Evolutionary conservation across 2,888 invertebrate genomes (phyloP), one percentile per base, ranked within the genome.

Genomic region (Acheta domesticus): DNA sequence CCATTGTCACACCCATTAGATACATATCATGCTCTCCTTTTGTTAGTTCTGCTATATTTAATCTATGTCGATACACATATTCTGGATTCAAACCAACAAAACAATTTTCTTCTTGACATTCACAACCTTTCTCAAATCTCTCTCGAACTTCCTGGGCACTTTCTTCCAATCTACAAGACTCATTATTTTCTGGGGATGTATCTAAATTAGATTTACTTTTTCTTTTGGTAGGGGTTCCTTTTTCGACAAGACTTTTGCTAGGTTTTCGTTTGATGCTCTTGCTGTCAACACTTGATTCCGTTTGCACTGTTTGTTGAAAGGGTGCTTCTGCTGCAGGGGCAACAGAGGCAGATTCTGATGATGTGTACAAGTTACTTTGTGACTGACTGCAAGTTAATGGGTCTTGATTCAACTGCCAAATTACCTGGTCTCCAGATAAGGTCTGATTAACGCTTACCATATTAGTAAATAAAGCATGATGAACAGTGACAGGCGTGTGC

Each of bases 11-110:
- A n/a, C 94, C 94, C 94, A 94, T 94, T 84, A 94, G 87, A 85
- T 94, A 94, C 94, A 94, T 94, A 86, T 94, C 94, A 86, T 94
- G 94, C 86, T 94, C 94, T 80, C 92, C 93, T 87, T 94, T 93
- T 1, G 94, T 94, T 81, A 94, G 85, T 86, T 94, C 94, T 1
- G 94, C 94, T 81, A 94, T 93, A 84, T 94, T 94, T 73, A 94
- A 87, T 83, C 94, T 88, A 85, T 94, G 94, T 77, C 91, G 91
- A 85, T 93, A 94, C 1, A 94, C 93, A 83, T 91, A 91, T 84
- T 93, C 93, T 1, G 93, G 91, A 85, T 92, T 92, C 49, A 94
- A 87, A n/a, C 92, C 92, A 79, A 91, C 88, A 84, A 94, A 94
- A 85, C 94, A 94, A 84, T 92, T 92, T 83, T 90, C 90, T 84